phyloP scores from a whole-genome alignment of 2,797 vertebrate genomes.

The Channallabes apus region DNA sequence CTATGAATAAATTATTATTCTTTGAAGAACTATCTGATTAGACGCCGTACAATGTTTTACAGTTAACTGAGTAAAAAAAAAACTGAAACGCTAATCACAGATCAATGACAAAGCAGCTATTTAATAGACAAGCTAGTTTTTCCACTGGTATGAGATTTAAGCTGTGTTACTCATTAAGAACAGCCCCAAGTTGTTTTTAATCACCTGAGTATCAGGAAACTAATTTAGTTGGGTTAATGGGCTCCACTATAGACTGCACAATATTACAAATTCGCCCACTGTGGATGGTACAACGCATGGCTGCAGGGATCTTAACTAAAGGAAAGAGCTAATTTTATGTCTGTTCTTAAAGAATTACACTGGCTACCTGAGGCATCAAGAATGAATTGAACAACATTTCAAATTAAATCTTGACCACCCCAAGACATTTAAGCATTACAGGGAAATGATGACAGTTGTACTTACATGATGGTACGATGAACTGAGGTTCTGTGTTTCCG shows the following conservation, averaged over 20 bases:
- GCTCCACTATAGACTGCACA: not conserved
- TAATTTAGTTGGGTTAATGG: conserved; percentile 10
- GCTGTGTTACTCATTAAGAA: conserved; percentile 13
- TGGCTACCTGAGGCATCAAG: not conserved
- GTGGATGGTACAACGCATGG: not conserved
- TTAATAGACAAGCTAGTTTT: not conserved
- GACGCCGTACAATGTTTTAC: not conserved
- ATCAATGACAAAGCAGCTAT: not conserved
- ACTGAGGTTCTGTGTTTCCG: conserved; percentile 97
- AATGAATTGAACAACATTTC: not conserved
- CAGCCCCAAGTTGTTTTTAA: not conserved
- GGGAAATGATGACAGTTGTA: conserved; percentile 54
- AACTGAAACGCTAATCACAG: not conserved
- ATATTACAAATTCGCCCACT: not conserved
- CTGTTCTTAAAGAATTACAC: not conserved
- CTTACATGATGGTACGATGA: conserved; percentile 99
- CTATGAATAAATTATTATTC: not conserved
- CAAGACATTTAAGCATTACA: not conserved
- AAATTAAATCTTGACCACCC: not conserved
- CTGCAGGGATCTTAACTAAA: conserved; percentile 18
- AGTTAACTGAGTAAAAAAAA: not conserved
- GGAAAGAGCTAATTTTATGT: not conserved
- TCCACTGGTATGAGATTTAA: not conserved
- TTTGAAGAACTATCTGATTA: not conserved
- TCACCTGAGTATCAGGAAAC: conserved; percentile 1